Conservation (phyloP, 1,140 invertebrate species). For the Drosophila kanapiae region DNA sequence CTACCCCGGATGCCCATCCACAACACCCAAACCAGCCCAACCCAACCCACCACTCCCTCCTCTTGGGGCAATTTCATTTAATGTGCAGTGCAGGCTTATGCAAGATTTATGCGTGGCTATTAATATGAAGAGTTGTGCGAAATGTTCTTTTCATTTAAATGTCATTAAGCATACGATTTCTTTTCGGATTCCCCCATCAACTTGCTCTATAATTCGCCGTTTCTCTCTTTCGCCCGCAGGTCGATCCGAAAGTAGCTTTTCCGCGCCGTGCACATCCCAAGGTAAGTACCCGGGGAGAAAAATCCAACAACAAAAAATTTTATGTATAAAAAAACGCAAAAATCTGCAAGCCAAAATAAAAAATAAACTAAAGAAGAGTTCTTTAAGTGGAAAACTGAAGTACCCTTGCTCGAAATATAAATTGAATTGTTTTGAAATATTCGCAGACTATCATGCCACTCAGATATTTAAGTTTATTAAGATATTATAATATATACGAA, state of each 20-base stretch:
- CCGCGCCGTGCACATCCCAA: conserved; percentile 99
- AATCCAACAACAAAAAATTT: background rate
- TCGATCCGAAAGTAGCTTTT: conserved; percentile 99
- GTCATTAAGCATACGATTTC: conserved; percentile 81
- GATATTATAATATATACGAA: no score
- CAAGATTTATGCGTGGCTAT: conserved; percentile 76
- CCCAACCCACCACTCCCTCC: background rate
- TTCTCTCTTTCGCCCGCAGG: conserved; percentile 88
- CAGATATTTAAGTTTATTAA: accelerated
- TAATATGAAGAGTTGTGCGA: conserved; percentile 82
- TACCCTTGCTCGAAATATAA: background rate
- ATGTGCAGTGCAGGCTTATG: conserved; percentile 81
- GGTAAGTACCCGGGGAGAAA: conserved; percentile 88
- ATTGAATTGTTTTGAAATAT: background rate
- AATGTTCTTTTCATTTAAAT: conserved; percentile 82
- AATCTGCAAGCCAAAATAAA: background rate
- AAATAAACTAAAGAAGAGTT: no score
- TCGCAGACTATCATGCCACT: accelerated
- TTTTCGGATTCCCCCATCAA: conserved; percentile 18
- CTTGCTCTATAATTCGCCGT: conserved; percentile 6
- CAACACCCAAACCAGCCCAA: background rate
- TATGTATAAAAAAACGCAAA: background rate
- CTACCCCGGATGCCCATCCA: background rate
- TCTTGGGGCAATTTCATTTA: conserved; percentile 73
- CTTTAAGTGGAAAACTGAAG: background rate